Percentiles rank a stretch among this genome's conserved stretches.
Evolutionary conservation across 1,140 invertebrate genomes (phyloP).

Genomic region (Drosophila tani): DNA sequence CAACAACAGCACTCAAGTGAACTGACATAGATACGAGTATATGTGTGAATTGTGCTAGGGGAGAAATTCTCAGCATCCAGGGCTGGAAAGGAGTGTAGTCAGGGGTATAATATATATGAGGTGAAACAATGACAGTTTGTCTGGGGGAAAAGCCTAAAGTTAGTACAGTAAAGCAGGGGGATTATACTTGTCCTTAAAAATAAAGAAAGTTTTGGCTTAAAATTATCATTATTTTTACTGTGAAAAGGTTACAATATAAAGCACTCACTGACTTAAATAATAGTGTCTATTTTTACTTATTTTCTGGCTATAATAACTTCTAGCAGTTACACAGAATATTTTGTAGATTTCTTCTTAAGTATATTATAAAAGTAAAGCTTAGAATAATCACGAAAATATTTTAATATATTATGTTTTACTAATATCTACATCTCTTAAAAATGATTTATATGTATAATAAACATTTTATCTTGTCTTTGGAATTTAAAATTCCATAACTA

Average conservation of each 20-base stretch:
- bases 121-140: neutral
- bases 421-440: neutral
- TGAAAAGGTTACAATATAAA: no score
- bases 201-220: neutral
- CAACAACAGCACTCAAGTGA: slow-evolving; percentile 56
- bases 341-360: neutral
- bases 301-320: neutral
- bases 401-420: neutral
- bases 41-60: slow-evolving; percentile 43
- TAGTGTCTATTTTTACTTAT: no score
- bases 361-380: no score
- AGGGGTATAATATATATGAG: neutral
- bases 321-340: neutral
- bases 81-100: slow-evolving; percentile 11
- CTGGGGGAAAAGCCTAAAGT: neutral
- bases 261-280: no score
- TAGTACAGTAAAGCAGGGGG: neutral
- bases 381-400: neutral
- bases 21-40: slow-evolving; percentile 51
- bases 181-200: neutral
- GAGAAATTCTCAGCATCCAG: slow-evolving; percentile 12
- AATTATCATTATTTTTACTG: no score
- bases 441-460: no score
- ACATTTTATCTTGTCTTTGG: no score
- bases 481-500: no score